Base-by-base conservation (phyloP, 2,113 vertebrate species). In the Myrmecobius fasciatus region DNA sequence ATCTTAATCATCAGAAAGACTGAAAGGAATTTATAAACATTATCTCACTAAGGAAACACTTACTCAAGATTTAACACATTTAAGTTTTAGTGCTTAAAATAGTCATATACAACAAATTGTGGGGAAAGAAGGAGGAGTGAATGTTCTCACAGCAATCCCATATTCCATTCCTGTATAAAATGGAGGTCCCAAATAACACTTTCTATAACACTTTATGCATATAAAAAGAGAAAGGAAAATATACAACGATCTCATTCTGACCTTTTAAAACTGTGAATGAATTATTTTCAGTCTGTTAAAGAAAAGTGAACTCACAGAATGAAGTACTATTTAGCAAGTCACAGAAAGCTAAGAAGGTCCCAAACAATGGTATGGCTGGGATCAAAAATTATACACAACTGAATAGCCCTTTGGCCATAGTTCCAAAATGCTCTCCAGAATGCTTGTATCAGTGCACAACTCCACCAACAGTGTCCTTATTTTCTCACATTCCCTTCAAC, bases 251-350 rank as follows among this genome's bases (percentile, higher is more conserved):
- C 92, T 75, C 48, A 89, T 95, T 96, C 53, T 88, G 9, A 51
- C 89, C 36, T 97, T 96, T 95, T 92, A 89, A 3, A 96, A 97
- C 46, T 92, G 1, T 93, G 56, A 95, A 96, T 94, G 94, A 89
- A 96, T 96, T 93, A 89, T 56, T 93, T 96, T 90, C 91, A 92
- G 89, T 95, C 94, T 93, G 47, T 47, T 24, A 83, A 91, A 93
- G n/a, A 83, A 94, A 95, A 67, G 8, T 89, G 93, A 91, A 25
- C 53, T 95, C 89, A 31, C 56, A 93, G 94, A 52, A 93, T 36
- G 48, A 60, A 92, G 20, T 24, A 92, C 89, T 92, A 47, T 47
- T 91, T 28, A 43, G 46, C 53, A 36, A 48, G 83, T 47, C 53
- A 53, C 2, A 60, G 75, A 92, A 2, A 91, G 17, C 53, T 22